Conservation (phyloP, 2,113 vertebrate species). For the Nasalis larvatus region DNA sequence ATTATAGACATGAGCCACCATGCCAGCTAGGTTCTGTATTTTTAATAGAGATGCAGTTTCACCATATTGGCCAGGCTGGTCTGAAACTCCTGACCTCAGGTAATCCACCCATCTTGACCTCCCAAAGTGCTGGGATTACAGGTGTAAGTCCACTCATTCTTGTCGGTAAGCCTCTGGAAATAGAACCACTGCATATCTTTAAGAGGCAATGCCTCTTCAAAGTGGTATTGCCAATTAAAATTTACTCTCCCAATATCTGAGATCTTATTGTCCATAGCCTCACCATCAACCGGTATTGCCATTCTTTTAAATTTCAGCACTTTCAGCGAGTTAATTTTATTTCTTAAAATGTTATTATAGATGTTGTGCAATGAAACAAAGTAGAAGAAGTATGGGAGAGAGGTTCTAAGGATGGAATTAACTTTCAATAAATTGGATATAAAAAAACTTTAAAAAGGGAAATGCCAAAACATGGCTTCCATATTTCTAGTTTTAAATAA, state of each 20-base stretch:
- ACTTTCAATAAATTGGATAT: background rate
- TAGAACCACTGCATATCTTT: background rate
- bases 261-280: background rate
- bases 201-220: background rate
- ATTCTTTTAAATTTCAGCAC: background rate
- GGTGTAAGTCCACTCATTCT: background rate
- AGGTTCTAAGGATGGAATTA: background rate
- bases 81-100: no score
- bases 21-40: no score
- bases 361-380: no score
- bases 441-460: background rate
- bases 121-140: no score
- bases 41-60: no score
- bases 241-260: background rate
- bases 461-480: no score
- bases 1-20: no score
- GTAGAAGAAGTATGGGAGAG: background rate
- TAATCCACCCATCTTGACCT: no score
- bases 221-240: background rate
- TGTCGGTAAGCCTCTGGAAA: background rate
- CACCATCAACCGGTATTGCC: background rate
- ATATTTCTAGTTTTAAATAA: background rate
- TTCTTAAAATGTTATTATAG: background rate
- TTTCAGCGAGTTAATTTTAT: background rate
- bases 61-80: no score